These are phyloP conservation scores for Schlechtendalia chinensis DNA, from an alignment of 1,140 invertebrate species.

Conservation along the genomic window DNA sequence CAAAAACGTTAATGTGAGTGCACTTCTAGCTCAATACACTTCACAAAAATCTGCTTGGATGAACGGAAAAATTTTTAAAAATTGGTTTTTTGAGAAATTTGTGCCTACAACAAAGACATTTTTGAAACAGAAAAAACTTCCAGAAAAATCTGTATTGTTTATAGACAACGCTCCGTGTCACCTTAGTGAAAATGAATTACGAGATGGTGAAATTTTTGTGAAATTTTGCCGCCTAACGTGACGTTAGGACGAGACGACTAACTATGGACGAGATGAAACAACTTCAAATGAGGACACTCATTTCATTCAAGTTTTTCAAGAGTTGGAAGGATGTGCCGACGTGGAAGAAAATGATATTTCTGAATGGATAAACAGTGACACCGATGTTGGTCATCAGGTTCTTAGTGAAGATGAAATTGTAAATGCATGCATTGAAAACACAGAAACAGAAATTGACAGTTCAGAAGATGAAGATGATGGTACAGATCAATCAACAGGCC, in stretches of 20 bases:
- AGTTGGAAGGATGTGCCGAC: conserved; percentile 13
- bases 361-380: conserved; percentile 23
- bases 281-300: conserved; percentile 4
- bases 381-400: conserved; percentile 11
- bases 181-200: conserved; percentile 54
- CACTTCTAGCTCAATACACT: conserved; percentile 24
- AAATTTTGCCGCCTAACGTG: conserved; percentile 8
- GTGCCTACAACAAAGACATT: no score
- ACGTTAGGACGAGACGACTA: background rate
- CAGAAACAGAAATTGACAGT: conserved; percentile 8
- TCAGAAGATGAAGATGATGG: conserved; percentile 3
- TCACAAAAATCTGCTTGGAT: conserved; percentile 50
- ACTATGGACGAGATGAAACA: conserved; percentile 14
- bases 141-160: conserved; percentile 54
- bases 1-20: conserved; percentile 51
- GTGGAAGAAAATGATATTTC: conserved; percentile 17
- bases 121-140: background rate
- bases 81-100: no score
- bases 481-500: conserved; percentile 1
- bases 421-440: background rate
- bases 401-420: conserved; percentile 27
- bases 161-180: conserved; percentile 58
- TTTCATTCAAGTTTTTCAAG: conserved; percentile 26
- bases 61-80: conserved; percentile 51
- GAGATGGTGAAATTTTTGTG: conserved; percentile 47